Evolutionary conservation across 2,888 invertebrate genomes (phyloP).

Genomic region (Stegana nigrithorax): DNA sequence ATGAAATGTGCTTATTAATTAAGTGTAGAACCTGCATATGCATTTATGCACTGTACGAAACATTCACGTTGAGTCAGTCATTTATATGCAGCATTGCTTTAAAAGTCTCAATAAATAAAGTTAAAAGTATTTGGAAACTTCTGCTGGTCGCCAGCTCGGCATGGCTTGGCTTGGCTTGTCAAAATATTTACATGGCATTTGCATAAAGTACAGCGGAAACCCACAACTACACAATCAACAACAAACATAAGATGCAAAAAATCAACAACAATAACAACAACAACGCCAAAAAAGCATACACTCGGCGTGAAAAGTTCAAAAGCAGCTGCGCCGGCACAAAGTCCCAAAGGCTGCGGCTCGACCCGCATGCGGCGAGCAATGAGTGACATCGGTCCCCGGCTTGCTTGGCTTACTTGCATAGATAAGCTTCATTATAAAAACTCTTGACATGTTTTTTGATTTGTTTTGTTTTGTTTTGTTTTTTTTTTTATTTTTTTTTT

Average conservation of each 20-base stretch:
- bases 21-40: constrained; percentile 24
- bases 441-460: not conserved
- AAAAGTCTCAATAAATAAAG: constrained; percentile 10
- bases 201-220: not conserved
- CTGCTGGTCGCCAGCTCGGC: too few relatives aligned
- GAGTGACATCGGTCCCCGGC: too few relatives aligned
- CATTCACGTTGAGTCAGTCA: too few relatives aligned
- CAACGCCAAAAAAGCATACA: not conserved
- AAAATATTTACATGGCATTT: constrained; percentile 17
- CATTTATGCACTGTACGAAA: too few relatives aligned
- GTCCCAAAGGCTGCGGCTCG: not conserved
- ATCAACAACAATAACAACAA: not conserved
- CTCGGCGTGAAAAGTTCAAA: not conserved
- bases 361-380: too few relatives aligned
- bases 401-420: too few relatives aligned
- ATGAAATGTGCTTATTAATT: constrained; percentile 47
- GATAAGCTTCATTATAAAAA: constrained; percentile 5
- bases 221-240: not conserved
- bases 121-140: not conserved
- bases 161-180: too few relatives aligned
- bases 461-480: not conserved
- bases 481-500: not conserved
- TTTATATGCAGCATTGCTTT: too few relatives aligned
- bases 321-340: not conserved
- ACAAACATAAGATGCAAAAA: not conserved